Conservation (phyloP, 2,113 vertebrate genomes). For the Aspiorhynchus laticeps region DNA sequence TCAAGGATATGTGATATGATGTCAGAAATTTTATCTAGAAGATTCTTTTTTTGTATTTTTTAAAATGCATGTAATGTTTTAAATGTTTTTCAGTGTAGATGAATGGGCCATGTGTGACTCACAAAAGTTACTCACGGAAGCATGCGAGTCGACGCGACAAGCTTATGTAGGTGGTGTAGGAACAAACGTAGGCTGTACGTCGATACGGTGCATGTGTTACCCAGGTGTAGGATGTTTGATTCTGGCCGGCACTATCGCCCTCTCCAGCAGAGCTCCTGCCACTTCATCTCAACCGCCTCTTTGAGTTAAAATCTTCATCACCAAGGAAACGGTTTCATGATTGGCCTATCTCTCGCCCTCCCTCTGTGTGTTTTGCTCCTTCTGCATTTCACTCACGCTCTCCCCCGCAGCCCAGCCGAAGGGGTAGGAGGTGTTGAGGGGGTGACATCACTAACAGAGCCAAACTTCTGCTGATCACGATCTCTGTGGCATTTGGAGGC, state of each 20-base stretch:
- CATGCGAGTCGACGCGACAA: not conserved
- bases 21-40: not conserved
- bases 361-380: not conserved
- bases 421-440: conserved; percentile 37
- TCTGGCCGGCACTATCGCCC: not conserved
- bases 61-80: not conserved
- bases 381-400: conserved; percentile 21
- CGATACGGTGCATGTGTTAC: not conserved
- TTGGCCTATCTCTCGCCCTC: conserved; percentile 36
- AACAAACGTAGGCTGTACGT: not conserved
- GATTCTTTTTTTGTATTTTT: not conserved
- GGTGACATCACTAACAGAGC: conserved; percentile 24
- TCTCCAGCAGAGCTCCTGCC: conserved; percentile 28
- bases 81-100: not conserved
- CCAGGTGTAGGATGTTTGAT: conserved; percentile 37
- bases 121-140: not conserved
- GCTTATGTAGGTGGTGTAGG: not conserved
- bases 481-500: conserved; percentile 21
- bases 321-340: conserved; percentile 58
- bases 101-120: not conserved
- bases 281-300: conserved; percentile 51
- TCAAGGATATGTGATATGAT: not conserved
- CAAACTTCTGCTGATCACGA: conserved; percentile 38
- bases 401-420: conserved; percentile 7
- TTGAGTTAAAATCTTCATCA: conserved; percentile 54